Conservation (phyloP, 2,113 vertebrate species). For the Donacobius atricapilla region DNA sequence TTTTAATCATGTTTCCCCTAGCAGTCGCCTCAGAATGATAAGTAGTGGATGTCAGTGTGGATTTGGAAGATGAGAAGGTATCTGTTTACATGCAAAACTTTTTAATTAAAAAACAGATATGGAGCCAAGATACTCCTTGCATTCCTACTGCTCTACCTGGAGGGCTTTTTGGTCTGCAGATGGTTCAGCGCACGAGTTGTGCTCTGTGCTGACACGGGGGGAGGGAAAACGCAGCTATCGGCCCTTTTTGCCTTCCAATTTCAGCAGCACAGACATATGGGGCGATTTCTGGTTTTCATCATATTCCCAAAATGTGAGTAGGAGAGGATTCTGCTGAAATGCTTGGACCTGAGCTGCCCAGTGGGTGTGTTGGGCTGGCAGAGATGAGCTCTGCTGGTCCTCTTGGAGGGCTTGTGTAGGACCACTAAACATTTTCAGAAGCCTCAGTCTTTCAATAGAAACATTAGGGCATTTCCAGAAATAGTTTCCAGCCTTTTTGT, state of each 20-base stretch:
- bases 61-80: neutral
- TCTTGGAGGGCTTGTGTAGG: neutral
- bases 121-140: neutral
- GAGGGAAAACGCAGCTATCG: rapidly evolving
- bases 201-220: neutral
- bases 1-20: neutral
- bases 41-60: neutral
- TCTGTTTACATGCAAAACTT: constrained; percentile 10
- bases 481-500: neutral
- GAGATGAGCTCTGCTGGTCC: neutral
- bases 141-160: neutral
- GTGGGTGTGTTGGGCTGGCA: neutral
- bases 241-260: neutral
- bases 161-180: neutral
- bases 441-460: neutral
- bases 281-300: neutral
- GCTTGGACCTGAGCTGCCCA: neutral
- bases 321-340: neutral
- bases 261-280: neutral
- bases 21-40: neutral
- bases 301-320: neutral
- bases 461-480: neutral
- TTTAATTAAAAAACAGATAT: neutral
- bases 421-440: neutral
- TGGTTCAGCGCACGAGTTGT: rapidly evolving